phyloP scores from a whole-genome alignment of 1,140 invertebrate species.

The Papilio xuthus region DNA sequence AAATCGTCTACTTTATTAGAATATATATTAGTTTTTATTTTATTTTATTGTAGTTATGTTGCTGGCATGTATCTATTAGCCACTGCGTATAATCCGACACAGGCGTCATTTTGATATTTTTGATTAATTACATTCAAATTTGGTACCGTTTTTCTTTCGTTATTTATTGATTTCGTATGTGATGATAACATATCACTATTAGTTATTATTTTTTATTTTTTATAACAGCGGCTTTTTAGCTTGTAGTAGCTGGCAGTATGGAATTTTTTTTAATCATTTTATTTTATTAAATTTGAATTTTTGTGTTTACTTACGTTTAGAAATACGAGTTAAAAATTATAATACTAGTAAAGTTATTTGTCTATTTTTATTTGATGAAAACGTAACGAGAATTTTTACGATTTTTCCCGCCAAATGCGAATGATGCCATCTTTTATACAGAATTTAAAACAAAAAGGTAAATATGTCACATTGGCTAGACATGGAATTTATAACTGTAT shows the following conservation, averaged over 20 bases:
- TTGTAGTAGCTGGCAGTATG: too few species aligned
- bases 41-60: constrained; percentile 37
- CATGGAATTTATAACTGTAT: background rate
- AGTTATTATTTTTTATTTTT: too few species aligned
- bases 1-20: background rate
- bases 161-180: constrained; percentile 24
- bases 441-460: background rate
- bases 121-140: constrained; percentile 55
- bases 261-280: too few species aligned
- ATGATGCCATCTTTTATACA: background rate
- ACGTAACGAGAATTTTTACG: too few species aligned
- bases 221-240: too few species aligned
- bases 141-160: constrained; percentile 1
- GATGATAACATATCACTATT: background rate
- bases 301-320: too few species aligned
- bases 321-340: too few species aligned
- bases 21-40: background rate
- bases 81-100: constrained; percentile 57
- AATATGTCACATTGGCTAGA: background rate
- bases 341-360: too few species aligned
- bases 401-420: too few species aligned
- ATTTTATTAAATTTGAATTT: too few species aligned
- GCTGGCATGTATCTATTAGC: constrained; percentile 50
- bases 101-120: constrained; percentile 51
- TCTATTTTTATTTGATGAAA: too few species aligned